Percentiles rank a stretch among this genome's conserved stretches.
Conservation (phyloP, 2,797 vertebrate genomes). For the Clarias platycephalus region DNA sequence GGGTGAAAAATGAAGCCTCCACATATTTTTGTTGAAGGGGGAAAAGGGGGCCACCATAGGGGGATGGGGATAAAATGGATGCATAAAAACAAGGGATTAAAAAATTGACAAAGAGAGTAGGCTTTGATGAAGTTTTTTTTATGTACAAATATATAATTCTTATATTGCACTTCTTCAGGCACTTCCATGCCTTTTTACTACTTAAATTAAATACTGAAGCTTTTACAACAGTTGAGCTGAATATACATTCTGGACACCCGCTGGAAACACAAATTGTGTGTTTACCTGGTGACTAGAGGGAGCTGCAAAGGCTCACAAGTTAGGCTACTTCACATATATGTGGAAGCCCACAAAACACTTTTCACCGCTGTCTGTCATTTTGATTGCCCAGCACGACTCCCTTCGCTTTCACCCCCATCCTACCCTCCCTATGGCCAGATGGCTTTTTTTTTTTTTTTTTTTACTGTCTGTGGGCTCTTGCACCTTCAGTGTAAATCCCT, state of each 20-base stretch:
- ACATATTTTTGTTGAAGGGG: constrained; percentile 77
- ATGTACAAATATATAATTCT: background rate
- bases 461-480: constrained; percentile 91
- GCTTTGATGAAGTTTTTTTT: constrained; percentile 25
- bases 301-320: constrained; percentile 91
- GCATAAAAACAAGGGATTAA: constrained; percentile 79
- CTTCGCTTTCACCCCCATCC: constrained; percentile 71
- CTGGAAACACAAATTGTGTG: constrained; percentile 64
- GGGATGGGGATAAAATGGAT: constrained; percentile 64
- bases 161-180: background rate
- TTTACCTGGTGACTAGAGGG: constrained; percentile 82
- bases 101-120: constrained; percentile 73
- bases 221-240: background rate
- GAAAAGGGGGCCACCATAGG: constrained; percentile 68
- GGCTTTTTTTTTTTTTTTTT: constrained; percentile 86
- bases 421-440: constrained; percentile 82
- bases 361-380: constrained; percentile 93
- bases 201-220: background rate
- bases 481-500: constrained; percentile 93
- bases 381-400: constrained; percentile 93
- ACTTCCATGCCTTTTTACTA: background rate
- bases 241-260: constrained; percentile 8
- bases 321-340: constrained; percentile 95
- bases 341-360: constrained; percentile 95
- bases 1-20: constrained; percentile 94